Percentiles rank a stretch among this genome's conserved stretches.
These are phyloP conservation scores for Aptenodytes forsteri DNA, from an alignment of 2,113 vertebrate genomes.

Conservation along the genomic window DNA sequence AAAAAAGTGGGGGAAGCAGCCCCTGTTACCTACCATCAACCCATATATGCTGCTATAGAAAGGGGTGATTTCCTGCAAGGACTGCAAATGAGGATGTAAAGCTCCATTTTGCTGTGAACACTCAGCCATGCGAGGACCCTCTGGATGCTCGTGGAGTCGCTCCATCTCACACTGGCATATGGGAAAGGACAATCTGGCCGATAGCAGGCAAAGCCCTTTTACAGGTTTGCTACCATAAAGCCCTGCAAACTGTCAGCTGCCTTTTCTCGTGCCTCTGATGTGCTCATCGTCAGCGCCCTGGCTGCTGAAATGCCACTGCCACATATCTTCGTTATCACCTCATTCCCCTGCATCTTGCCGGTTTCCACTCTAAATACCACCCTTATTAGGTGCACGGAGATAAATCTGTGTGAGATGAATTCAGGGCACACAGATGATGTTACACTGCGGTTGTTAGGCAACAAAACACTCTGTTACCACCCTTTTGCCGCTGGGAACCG, in stretches of 20 bases:
- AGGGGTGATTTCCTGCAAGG: neutral
- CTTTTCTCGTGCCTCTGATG: neutral
- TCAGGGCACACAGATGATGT: neutral
- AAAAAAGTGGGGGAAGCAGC: neutral
- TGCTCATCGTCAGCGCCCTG: fast-evolving
- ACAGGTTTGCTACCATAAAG: neutral
- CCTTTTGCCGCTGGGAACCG: neutral
- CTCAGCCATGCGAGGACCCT: neutral
- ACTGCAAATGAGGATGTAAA: neutral
- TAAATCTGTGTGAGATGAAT: neutral
- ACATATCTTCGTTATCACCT: neutral
- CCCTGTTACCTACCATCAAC: neutral
- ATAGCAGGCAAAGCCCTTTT: neutral
- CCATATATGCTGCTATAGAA: neutral
- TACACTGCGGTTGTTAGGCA: neutral
- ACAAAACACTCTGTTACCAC: neutral
- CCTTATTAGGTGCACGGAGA: neutral
- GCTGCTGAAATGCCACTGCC: neutral
- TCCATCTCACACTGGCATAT: neutral
- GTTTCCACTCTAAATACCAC: conserved; percentile 5
- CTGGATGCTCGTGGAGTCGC: fast-evolving
- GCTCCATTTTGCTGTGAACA: neutral
- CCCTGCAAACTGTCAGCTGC: neutral
- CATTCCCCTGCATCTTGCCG: neutral
- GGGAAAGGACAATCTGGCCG: neutral